Conservation (phyloP, 2,888 invertebrate species). For the Atrina japonica region DNA sequence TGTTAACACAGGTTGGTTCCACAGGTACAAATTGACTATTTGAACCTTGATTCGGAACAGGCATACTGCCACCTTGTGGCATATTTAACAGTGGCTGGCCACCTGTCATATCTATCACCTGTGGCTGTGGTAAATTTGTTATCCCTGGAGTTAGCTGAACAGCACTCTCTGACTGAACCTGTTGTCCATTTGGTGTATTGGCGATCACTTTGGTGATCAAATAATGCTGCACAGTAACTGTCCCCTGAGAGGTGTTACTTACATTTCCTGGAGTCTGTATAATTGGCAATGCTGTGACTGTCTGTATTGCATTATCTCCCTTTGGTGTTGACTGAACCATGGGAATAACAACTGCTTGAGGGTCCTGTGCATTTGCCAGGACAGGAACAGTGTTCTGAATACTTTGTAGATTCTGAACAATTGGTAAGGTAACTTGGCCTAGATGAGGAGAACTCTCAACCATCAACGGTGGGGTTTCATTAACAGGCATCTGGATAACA, state of each 20-base stretch:
- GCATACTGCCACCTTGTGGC: background rate
- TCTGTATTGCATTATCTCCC: constrained; percentile 21
- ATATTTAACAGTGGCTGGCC: background rate
- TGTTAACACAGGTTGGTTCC: background rate
- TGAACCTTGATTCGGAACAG: background rate
- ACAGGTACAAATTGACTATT: background rate
- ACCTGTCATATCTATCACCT: constrained; percentile 1
- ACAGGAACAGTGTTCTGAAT: constrained; percentile 14
- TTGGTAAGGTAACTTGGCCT: constrained; percentile 4
- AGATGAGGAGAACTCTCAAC: background rate
- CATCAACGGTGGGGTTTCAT: background rate
- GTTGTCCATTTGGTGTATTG: constrained; percentile 54
- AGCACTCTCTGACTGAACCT: constrained; percentile 41
- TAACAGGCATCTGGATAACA: constrained; percentile 2
- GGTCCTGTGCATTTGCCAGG: constrained; percentile 5
- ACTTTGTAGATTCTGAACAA: constrained; percentile 19
- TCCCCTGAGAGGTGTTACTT: constrained; percentile 29
- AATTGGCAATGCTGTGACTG: constrained; percentile 17
- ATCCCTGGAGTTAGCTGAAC: constrained; percentile 30
- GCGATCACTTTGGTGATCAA: constrained; percentile 61
- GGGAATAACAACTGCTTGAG: constrained; percentile 18
- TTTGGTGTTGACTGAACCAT: constrained; percentile 12
- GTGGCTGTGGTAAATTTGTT: background rate
- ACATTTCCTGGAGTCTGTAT: constrained; percentile 9
- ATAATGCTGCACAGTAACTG: constrained; percentile 58